Evolutionary conservation across 2,113 vertebrate species (phyloP), one percentile per base, ranked within the genome.

Genomic region (Myrmecobius fasciatus): DNA sequence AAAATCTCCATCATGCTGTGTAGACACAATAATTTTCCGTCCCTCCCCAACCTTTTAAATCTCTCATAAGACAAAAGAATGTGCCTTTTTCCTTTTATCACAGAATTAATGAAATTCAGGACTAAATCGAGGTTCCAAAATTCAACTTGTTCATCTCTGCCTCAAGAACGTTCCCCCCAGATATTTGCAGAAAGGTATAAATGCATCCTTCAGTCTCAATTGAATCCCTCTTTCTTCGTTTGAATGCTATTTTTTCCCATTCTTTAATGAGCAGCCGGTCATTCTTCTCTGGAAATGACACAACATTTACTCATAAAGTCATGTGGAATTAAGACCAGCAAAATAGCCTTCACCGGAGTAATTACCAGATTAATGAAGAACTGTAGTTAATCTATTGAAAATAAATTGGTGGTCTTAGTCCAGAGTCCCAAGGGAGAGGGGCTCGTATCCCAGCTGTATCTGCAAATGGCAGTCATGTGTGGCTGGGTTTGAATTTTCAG

Each of bases 351-450:
- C 28, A 93, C 20, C 12, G 60, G 1, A 75, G 92, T 75, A 94
- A 93, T 96, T 93, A n/a, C 28, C 48, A 75, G 10, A 83, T 2
- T 75, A 90, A 47, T 47, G 43, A 94, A 88, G 26, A 94, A n/a
- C 48, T 89, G 2, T 89, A 90, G 25, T n/a, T 49, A 12, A 22
- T 8, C 91, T 95, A 75, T 75, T 92, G 91, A 92, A 88, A 96
- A 91, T 56, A 92, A 92, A 48, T 46, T 52, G 47, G 9, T 95
- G 53, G 0, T 47, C 25, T 95, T 17, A 53, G 46, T 52, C 3
- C 43, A 14, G 48, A 48, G 49, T 25, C n/a, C n/a, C 4, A 91
- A 36, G 47, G 2, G 52, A 91, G 90, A 90, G 8, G 14, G 53
- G n/a, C 9, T 48, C 49, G 0, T 5, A 25, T 92, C 52, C 56